phyloP scores from a whole-genome alignment of 1,140 invertebrate genomes.

The Cyphomyrmex costatus region DNA sequence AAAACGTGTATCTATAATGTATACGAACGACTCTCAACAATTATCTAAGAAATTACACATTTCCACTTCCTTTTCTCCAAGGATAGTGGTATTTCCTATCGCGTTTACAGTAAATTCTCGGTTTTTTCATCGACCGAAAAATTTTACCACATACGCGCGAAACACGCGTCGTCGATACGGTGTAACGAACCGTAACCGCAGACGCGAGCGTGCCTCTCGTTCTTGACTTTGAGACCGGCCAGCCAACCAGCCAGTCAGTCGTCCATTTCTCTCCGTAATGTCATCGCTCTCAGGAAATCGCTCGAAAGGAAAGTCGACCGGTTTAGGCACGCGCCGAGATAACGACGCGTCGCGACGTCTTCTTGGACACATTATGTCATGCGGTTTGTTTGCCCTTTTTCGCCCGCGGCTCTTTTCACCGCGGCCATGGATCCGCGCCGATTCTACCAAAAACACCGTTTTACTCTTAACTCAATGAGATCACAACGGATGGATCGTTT shows the following conservation, averaged over 20 bases:
- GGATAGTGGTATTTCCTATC: neutral
- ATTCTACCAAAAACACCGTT: conserved; percentile 50
- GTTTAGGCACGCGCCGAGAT: conserved; percentile 42
- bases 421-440: neutral
- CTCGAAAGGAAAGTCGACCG: conserved; percentile 54
- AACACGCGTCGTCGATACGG: conserved; percentile 27
- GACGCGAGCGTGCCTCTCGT: conserved; percentile 52
- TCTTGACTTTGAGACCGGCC: conserved; percentile 50
- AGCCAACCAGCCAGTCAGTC: neutral
- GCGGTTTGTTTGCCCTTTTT: conserved; percentile 35
- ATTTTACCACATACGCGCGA: conserved; percentile 33
- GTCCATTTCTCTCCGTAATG: conserved; percentile 15
- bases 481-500: conserved; percentile 31
- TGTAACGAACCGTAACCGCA: conserved; percentile 59
- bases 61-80: neutral
- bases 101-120: neutral
- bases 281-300: conserved; percentile 23
- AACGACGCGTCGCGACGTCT: conserved; percentile 23
- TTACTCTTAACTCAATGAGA: conserved; percentile 50
- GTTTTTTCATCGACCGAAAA: neutral
- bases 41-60: neutral
- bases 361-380: conserved; percentile 47
- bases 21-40: neutral
- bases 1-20: neutral
- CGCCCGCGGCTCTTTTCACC: conserved; percentile 42